Evolutionary conservation across 2,113 vertebrate genomes (phyloP), one percentile per base, ranked within the genome.

Genomic region (Dicentrarchus labrax): DNA sequence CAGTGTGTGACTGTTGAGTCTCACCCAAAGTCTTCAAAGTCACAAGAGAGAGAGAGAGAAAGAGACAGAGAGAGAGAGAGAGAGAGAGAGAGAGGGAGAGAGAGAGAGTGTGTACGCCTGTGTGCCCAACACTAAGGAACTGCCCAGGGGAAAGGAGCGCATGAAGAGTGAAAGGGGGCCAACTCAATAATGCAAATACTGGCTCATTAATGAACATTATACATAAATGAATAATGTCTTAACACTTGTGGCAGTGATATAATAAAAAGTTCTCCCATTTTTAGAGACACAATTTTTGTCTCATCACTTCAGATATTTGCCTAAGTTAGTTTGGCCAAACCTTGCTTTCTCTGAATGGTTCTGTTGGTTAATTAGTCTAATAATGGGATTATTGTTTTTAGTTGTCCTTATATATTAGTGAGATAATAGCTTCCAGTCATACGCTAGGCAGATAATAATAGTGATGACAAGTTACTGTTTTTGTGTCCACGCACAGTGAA

Each of bases 101-200:
- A 53, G 59, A 47, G 24, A 17, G 72, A 70, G 66, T 76, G 78
- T 84, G 69, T 48, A 54, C 75, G 83, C 30, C 61, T 72, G 76
- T 67, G 6, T 9, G 24, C 41, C 62, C n/a, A 78, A 77, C 74
- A 81, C 62, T 54, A 61, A 84, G 72, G 62, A 86, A 78, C 53
- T 80, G 80, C 90, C 75, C 59, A 66, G 73, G 85, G 80, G 85
- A 84, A 82, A 80, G 38, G 77, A 65, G 85, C 69, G 86, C 81
- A 83, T 84, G 81, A 85, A 76, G 67, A 84, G 87, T 39, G 65
- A 90, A 87, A 85, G 86, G 84, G 76, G 79, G 72, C 69, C 68
- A 87, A 86, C 87, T 92, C 84, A 92, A 92, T 92, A 93, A 93
- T 91, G 90, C 89, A 92, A 88, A 92, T 82, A 87, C 82, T 78